A percentile compares a stretch with the other conserved stretches of the same genome.
phyloP scores from a whole-genome alignment of 1,140 invertebrate species.

The Homalodisca vitripennis region DNA sequence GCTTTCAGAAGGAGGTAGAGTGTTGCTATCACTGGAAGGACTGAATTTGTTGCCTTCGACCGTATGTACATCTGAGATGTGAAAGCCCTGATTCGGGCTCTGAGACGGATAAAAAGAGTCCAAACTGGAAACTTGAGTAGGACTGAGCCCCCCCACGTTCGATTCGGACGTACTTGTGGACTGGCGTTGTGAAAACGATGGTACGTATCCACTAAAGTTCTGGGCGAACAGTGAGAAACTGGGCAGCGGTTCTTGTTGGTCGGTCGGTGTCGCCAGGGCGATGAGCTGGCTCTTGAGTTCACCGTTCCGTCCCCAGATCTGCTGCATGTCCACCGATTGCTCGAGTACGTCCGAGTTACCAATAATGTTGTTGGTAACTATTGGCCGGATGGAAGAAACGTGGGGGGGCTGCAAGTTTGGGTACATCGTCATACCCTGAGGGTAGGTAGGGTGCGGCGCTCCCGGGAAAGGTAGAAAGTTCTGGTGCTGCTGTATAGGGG shows the following conservation, averaged over 20 bases:
- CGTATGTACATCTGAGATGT: conserved; percentile 4
- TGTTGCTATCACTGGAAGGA: conserved; percentile 15
- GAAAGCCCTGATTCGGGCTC: conserved; percentile 17
- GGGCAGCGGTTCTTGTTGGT: conserved; percentile 52
- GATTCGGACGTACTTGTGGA: conserved; percentile 25
- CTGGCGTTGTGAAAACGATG: background rate
- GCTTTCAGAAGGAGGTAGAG: conserved; percentile 19
- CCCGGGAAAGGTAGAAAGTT: conserved; percentile 45
- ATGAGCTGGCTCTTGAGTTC: conserved; percentile 19
- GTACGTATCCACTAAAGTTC: conserved; percentile 5
- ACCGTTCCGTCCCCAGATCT: conserved; percentile 25
- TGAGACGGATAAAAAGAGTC: conserved; percentile 31
- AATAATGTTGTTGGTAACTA: conserved; percentile 64
- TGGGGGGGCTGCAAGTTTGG: conserved; percentile 80
- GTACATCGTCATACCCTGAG: conserved; percentile 55
- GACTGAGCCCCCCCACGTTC: conserved; percentile 40
- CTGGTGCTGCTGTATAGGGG: conserved; percentile 30
- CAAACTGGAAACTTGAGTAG: conserved; percentile 22
- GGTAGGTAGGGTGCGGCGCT: conserved; percentile 52
- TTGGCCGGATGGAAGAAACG: conserved; percentile 66
- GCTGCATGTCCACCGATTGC: conserved; percentile 9
- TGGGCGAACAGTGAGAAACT: conserved; percentile 56
- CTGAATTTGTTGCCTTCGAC: background rate
- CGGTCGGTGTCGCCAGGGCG: conserved; percentile 31
- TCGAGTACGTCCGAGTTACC: conserved; percentile 53